Evolutionary conservation across 2,797 vertebrate species (phyloP).

Genomic region (Aulostomus chinensis): DNA sequence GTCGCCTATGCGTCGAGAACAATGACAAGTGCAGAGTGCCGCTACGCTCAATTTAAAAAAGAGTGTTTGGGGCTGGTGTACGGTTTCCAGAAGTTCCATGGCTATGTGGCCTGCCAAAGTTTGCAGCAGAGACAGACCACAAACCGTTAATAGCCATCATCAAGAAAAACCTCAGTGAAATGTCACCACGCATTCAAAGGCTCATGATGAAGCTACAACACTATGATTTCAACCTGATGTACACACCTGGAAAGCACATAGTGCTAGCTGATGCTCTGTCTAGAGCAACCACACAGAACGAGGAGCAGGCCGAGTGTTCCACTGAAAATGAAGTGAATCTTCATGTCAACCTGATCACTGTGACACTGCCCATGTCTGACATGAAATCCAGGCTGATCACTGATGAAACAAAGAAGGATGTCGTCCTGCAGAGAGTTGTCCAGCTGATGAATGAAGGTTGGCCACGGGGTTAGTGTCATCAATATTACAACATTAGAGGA

Average conservation of each 20-base stretch:
- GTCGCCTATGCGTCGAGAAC: slow-evolving; percentile 1
- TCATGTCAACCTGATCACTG: neutral
- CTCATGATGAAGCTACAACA: slow-evolving; percentile 4
- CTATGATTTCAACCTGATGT: neutral
- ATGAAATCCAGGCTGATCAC: neutral
- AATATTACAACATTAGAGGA: neutral
- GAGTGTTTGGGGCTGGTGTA: neutral
- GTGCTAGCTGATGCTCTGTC: neutral
- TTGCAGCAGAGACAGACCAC: slow-evolving; percentile 3
- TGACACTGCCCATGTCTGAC: neutral
- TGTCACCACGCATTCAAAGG: neutral
- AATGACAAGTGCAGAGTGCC: neutral
- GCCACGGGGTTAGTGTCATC: slow-evolving; percentile 2
- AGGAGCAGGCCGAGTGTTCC: neutral
- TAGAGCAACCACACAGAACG: too few species aligned
- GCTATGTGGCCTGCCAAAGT: neutral
- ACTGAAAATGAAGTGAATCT: neutral
- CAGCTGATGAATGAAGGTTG: neutral
- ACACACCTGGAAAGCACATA: neutral
- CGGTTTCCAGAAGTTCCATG: neutral
- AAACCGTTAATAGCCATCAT: neutral
- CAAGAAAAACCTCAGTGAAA: slow-evolving; percentile 1
- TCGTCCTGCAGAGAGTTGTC: neutral
- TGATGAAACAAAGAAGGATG: slow-evolving; percentile 1
- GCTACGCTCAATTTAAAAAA: neutral